These are phyloP conservation scores for Trachemys scripta DNA, from an alignment of 2,113 vertebrate species.

Conservation along the genomic window DNA sequence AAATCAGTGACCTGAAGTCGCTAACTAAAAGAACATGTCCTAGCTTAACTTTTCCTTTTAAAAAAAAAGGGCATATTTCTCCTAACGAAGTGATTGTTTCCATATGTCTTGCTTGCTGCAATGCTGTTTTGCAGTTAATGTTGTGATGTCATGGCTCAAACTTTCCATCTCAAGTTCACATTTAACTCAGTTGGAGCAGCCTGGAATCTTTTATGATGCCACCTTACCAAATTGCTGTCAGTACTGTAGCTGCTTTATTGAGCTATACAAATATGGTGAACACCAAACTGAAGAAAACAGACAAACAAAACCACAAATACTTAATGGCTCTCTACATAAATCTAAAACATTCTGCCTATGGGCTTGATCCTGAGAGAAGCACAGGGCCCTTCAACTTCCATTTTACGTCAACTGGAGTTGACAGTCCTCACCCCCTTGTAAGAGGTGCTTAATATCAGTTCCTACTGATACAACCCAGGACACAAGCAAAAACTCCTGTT, in stretches of 20 bases:
- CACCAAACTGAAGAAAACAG: background rate
- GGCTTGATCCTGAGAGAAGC: background rate
- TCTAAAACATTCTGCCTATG: background rate
- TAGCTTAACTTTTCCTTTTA: slow-evolving; percentile 20
- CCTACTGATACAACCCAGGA: accelerated
- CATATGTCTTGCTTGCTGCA: slow-evolving; percentile 45
- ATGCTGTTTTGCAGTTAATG: background rate
- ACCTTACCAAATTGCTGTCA: slow-evolving; percentile 23
- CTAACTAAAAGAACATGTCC: slow-evolving; percentile 60
- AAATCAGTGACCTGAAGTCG: slow-evolving; percentile 65
- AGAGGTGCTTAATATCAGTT: background rate
- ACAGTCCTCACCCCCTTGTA: background rate
- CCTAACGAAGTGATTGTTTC: slow-evolving; percentile 54
- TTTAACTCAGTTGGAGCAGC: background rate
- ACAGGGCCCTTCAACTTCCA: background rate
- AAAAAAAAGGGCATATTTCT: slow-evolving; percentile 19
- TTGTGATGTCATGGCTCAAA: slow-evolving; percentile 50
- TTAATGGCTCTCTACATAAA: background rate
- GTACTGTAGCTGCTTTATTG: background rate
- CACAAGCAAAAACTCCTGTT: accelerated
- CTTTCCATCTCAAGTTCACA: slow-evolving; percentile 46
- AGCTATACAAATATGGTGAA: background rate
- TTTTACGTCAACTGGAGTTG: background rate
- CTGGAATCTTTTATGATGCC: slow-evolving; percentile 8
- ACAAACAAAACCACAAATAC: background rate